Evolutionary conservation across 1,140 invertebrate species (phyloP), one percentile per base, ranked within the genome.

Genomic region (Lasioglossum baleicum): DNA sequence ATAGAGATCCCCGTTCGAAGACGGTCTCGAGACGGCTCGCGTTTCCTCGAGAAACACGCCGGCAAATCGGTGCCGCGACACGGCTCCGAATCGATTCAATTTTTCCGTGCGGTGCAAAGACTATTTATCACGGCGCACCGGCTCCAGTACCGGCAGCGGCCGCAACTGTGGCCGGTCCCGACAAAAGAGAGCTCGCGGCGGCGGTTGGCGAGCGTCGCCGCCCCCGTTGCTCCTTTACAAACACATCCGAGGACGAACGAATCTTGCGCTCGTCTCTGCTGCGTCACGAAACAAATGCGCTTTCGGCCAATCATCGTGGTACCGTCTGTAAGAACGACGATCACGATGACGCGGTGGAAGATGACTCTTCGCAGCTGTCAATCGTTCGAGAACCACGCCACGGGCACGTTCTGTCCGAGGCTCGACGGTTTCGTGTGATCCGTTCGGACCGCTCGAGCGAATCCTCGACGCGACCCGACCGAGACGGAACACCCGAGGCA

Each of bases 221-320:
- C 72, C 72, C 79, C 79, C 81, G 81, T 78, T 82, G 42, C 69
- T 72, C 66, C 69, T 80, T 69, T 42, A 74, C 80, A 51, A 75
- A 72, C 58, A 44, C 75, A 31, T 48, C 53, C 73, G 53, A 75
- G 60, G 58, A 80, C 53, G 63, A 74, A 71, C 81, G 73, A 81
- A 71, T 64, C 73, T 75, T 68, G 40, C 70, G 70, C 60, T 84
- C 80, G 84, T 82, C 78, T 83, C 83, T 92, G 92, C 92, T 93
- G 89, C 89, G 92, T 92, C 92, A 93, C 87, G 90, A 89, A 91
- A 90, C 90, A 90, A 91, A 92, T 90, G 90, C 87, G 75, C 89
- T 84, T 88, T 84, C 88, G 84, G 86, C 87, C 89, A 88, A 90
- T 90, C 88, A 90, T 90, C 85, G 81, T 89, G 60, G 80, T 68